A percentile compares a stretch with the other conserved stretches of the same genome.
Evolutionary conservation across 2,888 invertebrate species (phyloP).

Genomic region (Scaptomyza reducta): DNA sequence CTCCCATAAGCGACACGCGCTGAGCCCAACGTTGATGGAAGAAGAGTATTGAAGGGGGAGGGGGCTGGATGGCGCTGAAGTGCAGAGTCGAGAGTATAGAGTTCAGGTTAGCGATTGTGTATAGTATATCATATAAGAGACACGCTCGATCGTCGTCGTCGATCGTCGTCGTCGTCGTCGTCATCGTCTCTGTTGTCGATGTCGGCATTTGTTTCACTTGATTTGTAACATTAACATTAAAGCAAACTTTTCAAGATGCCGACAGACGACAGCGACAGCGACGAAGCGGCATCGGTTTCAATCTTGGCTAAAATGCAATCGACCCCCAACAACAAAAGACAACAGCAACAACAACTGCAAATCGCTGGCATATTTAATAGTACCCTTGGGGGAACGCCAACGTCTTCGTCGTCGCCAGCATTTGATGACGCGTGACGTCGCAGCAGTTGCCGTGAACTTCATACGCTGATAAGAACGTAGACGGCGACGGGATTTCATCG

Average conservation of each 20-base stretch:
- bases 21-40: constrained; percentile 33
- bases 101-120: constrained; percentile 44
- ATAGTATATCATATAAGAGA: constrained; percentile 67
- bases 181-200: constrained; percentile 29
- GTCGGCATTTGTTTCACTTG: constrained; percentile 75
- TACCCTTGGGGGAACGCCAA: constrained; percentile 24
- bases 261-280: constrained; percentile 37
- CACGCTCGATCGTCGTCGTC: constrained; percentile 65
- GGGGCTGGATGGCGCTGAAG: background rate
- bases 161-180: constrained; percentile 23
- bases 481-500: constrained; percentile 24
- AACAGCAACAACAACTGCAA: constrained; percentile 17
- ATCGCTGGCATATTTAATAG: constrained; percentile 33
- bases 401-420: constrained; percentile 14
- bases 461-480: constrained; percentile 49
- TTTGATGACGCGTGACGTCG: constrained; percentile 50
- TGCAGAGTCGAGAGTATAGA: constrained; percentile 1
- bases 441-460: constrained; percentile 52
- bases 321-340: constrained; percentile 21
- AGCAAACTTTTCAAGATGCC: constrained; percentile 70
- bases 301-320: constrained; percentile 62
- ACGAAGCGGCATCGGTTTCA: constrained; percentile 26
- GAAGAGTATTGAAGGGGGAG: constrained; percentile 1
- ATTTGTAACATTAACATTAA: constrained; percentile 75
- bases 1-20: constrained; percentile 68